These are phyloP conservation scores for Thecophora atra DNA, from an alignment of 2,888 invertebrate genomes.

Conservation along the genomic window DNA sequence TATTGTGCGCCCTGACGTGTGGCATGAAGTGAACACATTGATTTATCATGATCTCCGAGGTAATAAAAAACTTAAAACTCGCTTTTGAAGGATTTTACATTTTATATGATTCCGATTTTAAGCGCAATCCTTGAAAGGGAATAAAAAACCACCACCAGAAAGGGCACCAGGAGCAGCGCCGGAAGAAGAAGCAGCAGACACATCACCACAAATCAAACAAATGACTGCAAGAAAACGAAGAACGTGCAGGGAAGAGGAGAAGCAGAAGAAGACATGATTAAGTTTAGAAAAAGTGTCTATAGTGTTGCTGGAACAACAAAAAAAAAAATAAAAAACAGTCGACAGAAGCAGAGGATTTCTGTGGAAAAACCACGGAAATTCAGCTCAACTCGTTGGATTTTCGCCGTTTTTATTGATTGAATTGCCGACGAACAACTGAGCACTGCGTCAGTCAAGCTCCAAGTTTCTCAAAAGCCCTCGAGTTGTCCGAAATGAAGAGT, in stretches of 20 bases:
- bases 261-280: background rate
- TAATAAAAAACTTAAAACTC: conserved; percentile 57
- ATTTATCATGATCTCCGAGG: conserved; percentile 59
- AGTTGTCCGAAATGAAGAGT: background rate
- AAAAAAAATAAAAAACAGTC: background rate
- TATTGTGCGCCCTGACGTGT: conserved; percentile 13
- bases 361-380: too few relatives aligned
- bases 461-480: background rate
- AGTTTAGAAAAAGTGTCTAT: too few relatives aligned
- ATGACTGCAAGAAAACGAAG: background rate
- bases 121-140: background rate
- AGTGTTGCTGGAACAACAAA: background rate
- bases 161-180: background rate
- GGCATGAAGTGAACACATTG: conserved; percentile 53
- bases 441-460: conserved; percentile 3
- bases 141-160: conserved; percentile 7
- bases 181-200: background rate
- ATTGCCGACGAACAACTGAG: background rate
- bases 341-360: background rate
- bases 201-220: background rate
- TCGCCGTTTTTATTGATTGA: conserved; percentile 2
- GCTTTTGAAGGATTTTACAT: conserved; percentile 25
- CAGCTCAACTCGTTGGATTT: background rate
- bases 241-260: background rate
- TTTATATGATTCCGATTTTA: conserved; percentile 29